Evolutionary conservation across 2,888 invertebrate species (phyloP).

Genomic region (Shargacucullia verbasci): DNA sequence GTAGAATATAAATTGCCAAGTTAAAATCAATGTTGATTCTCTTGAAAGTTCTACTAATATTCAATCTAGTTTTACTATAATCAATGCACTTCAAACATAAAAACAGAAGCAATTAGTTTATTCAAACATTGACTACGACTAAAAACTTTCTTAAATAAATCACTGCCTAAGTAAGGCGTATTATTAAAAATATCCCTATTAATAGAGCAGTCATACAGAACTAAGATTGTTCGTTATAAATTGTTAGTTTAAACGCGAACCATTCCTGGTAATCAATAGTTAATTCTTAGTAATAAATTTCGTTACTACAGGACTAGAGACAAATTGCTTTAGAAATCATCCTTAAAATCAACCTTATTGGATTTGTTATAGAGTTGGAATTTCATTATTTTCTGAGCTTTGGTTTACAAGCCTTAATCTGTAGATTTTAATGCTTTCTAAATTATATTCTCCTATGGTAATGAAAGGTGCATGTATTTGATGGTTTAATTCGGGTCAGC

Average conservation of each 20-base stretch:
- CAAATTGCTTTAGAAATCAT: slow-evolving; percentile 51
- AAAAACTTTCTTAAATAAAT: slow-evolving; percentile 43
- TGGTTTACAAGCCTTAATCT: slow-evolving; percentile 59
- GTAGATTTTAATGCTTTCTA: slow-evolving; percentile 68
- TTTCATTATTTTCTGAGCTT: slow-evolving; percentile 19
- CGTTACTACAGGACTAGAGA: slow-evolving; percentile 63
- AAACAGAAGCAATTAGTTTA: background rate
- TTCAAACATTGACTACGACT: background rate
- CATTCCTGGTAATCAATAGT: slow-evolving; percentile 72
- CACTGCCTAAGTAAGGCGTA: slow-evolving; percentile 22
- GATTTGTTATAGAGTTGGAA: slow-evolving; percentile 31
- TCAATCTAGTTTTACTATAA: too few species aligned
- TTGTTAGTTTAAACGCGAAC: slow-evolving; percentile 71
- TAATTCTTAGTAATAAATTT: slow-evolving; percentile 78
- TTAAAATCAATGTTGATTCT: too few species aligned
- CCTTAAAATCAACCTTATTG: slow-evolving; percentile 47
- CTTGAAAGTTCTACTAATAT: too few species aligned
- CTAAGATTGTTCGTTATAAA: slow-evolving; percentile 68
- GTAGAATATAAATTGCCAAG: too few species aligned
- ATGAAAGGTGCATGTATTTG: slow-evolving; percentile 67
- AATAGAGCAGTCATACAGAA: slow-evolving; percentile 64
- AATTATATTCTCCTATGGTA: slow-evolving; percentile 65
- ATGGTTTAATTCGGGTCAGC: slow-evolving; percentile 63
- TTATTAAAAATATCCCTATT: slow-evolving; percentile 55
- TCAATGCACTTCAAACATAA: too few species aligned